Evolutionary conservation across 2,888 invertebrate species (phyloP), one percentile per base, ranked within the genome.

Genomic region (Herminia tarsipennalis): DNA sequence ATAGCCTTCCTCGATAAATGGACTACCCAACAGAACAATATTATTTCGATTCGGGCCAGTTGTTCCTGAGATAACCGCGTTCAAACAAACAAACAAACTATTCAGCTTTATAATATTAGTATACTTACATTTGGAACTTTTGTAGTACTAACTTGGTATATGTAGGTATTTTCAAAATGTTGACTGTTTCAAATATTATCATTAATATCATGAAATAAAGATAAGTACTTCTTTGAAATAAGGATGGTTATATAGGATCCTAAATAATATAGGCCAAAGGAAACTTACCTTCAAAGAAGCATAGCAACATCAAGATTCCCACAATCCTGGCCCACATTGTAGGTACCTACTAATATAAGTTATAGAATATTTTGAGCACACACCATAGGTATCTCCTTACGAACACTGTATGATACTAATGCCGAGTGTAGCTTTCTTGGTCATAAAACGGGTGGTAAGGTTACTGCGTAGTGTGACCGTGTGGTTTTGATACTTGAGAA

Each of bases 401-500:
- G 28, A 22, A 13, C 18, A 41, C 61, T 41, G 30, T 47, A 43
- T 27, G 38, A 60, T 50, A 41, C 61, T 60, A 43, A 60, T 51
- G 24, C 40, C 41, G 38, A 21, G 50, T 54, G 54, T 8, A 36
- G 57, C 69, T 73, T 65, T 66, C 64, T 42, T 42, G 28, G n/a
- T 18, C 21, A 18, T 6, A 16, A 3, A 2, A 17, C 18, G 18
- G 20, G 30, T 25, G 30, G 10, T 16, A 21, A 46, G 59, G 56
- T 66, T 64, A 59, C 46, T 60, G 54, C 59, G 40, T 62, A 68
- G 54, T 16, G 18, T 29, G 63, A 55, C 3, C 24, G 5, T 17
- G 2, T 5, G 2, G 10, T 63, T 50, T 75, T 73, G 75, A 65
- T 64, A 60, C 45, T 59, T 51, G 24, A 22, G 30, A 18, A 44